Base-by-base conservation (phyloP, 1,140 invertebrate genomes). In the Battus philenor region DNA sequence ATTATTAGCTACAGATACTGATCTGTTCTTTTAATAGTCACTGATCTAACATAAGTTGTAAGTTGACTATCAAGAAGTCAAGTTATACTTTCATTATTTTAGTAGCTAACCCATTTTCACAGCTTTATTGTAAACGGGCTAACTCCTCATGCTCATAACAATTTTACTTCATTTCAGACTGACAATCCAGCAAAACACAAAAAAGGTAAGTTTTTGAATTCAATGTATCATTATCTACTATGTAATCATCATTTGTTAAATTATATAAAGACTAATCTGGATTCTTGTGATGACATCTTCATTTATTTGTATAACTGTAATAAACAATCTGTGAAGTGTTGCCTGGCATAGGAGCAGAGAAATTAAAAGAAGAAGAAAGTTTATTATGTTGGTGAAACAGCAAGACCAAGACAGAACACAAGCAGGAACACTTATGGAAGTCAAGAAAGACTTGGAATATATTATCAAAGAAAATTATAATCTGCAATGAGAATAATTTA, bases 171-270 rank as follows among this genome's bases (percentile, higher is more conserved):
- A 50, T 84, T 84, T 66, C 80, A 85, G 80, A 70, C 74, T 68
- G 80, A 85, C 54, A 75, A 55, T 52, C 66, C 67, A 38, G 47
- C 75, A 44, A 81, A 80, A 68, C 59, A 43, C 38, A 77, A 76
- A 54, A 82, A 81, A 70, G 80, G 80, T 85, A 81, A 82, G 80
- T 68, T 66, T 44, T 39, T 8, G 11, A 24, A 13, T 24, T 2
- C 13, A 38, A 38, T n/a, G 0, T 26, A 24, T 24, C 10, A 18
- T 1, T 26, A 11, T n/a, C 11, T 26, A 24, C 7, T 39, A 26
- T 18, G 36, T 26, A 26, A 24, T 11, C 8, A 26, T 15, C 10
- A 8, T 39, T 39, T 24, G 10, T 8, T 10, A 11, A 20, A 12
- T 11, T 12, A 9, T 26, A 39, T 5, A 20, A 9, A 36, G 5